phyloP scores from a whole-genome alignment of 2,797 vertebrate genomes.

The Ptychobarbus kaznakovi region DNA sequence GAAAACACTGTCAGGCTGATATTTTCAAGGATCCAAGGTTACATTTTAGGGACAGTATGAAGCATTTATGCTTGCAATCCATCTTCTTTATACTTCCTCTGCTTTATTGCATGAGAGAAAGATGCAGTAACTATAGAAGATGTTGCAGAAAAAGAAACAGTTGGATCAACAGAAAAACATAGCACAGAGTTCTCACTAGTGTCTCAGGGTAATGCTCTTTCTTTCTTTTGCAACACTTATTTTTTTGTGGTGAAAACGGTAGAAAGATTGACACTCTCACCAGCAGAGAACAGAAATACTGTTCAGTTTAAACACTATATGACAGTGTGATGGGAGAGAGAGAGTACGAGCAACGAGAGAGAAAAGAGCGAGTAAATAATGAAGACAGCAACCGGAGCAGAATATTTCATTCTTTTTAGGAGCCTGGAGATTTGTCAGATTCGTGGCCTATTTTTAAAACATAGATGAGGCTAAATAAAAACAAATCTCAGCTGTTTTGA shows the following conservation, averaged over 20 bases:
- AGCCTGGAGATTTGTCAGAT: constrained; percentile 31
- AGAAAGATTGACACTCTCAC: constrained; percentile 13
- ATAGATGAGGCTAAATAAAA: constrained; percentile 25
- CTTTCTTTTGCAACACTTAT: constrained; percentile 1
- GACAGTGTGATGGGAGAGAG: constrained; percentile 32
- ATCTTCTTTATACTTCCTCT: not conserved
- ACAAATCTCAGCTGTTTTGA: constrained; percentile 3
- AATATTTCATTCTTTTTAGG: not conserved
- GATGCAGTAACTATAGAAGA: not conserved
- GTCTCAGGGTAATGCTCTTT: not conserved
- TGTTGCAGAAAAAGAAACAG: not conserved
- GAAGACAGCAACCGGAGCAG: constrained; percentile 14
- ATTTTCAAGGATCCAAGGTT: not conserved
- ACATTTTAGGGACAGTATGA: not conserved
- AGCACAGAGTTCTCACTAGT: not conserved
- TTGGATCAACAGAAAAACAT: not conserved
- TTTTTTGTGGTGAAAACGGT: not conserved
- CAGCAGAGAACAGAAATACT: constrained; percentile 11
- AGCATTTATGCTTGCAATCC: not conserved
- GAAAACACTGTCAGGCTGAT: not conserved
- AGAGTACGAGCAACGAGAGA: not conserved
- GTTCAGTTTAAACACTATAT: constrained; percentile 31
- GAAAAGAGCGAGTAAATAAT: constrained; percentile 19
- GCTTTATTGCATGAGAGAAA: not conserved
- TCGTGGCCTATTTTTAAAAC: constrained; percentile 48